Evolutionary conservation across 37 sponge, comb jelly and placozoan genomes (phyloP).

Genomic region (Halichondria panicea): DNA sequence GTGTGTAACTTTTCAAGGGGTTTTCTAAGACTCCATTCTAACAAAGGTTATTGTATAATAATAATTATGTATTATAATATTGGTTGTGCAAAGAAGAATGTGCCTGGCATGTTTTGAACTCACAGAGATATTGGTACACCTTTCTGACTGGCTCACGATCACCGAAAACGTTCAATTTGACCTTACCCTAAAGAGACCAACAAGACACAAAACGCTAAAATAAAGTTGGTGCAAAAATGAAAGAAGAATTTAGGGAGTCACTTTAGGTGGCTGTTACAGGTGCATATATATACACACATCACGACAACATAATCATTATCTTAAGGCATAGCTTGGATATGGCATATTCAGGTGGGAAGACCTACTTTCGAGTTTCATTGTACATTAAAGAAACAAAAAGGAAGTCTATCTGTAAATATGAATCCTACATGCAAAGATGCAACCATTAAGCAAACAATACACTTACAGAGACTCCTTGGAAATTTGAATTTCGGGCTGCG

Average conservation of each 20-base stretch:
- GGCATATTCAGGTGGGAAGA: too few species aligned
- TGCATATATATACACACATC: not conserved
- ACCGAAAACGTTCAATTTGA: slow-evolving; percentile 33
- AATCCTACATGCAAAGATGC: not conserved
- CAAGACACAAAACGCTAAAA: not conserved
- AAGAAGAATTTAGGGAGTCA: too few species aligned
- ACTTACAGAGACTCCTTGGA: slow-evolving; percentile 63
- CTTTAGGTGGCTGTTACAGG: too few species aligned
- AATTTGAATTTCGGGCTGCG: not conserved
- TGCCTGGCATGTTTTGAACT: not conserved
- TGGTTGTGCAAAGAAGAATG: slow-evolving; percentile 2
- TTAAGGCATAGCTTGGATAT: too few species aligned
- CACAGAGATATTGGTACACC: slow-evolving; percentile 36
- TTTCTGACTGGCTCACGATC: slow-evolving; percentile 39
- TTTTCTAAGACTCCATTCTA: too few species aligned
- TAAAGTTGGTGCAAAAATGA: not conserved
- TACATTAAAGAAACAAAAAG: too few species aligned
- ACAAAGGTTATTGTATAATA: too few species aligned
- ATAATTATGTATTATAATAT: too few species aligned
- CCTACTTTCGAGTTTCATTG: too few species aligned
- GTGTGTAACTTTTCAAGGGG: too few species aligned
- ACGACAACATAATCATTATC: too few species aligned
- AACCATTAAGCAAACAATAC: not conserved
- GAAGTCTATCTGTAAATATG: too few species aligned
- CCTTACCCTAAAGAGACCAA: slow-evolving; percentile 28